Evolutionary conservation across 2,113 vertebrate genomes (phyloP), one percentile per base, ranked within the genome.

Genomic region (Atherinomorus stipes): DNA sequence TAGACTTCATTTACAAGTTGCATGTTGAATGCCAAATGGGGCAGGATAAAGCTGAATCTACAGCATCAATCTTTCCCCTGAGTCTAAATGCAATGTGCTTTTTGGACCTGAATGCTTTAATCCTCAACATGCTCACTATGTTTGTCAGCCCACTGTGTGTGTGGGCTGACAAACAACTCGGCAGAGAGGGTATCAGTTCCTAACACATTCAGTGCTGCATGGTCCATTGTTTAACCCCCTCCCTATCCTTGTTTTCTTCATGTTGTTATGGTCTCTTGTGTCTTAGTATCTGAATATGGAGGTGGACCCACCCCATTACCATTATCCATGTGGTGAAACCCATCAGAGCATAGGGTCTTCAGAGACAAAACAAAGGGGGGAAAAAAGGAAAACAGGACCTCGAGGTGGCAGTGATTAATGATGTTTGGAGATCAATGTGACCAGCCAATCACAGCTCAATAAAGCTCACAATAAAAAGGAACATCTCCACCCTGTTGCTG

Each of bases 401-500:
- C 64, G 78, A 84, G 84, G 83, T 60, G 59, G 76, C 79, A 62
- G 64, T 90, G 88, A 93, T 88, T 78, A 85, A 93, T 92, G 87
- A 84, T 75, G 72, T 52, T 59, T 61, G 78, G 67, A 67, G 89
- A 83, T 90, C 84, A 91, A 73, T 69, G 81, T 90, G 84, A 86
- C 68, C 70, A 84, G 81, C 88, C 89, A 89, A 85, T 92, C 87
- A 84, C 78, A 82, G 83, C 89, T 93, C 88, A 89, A 89, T 91
- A 90, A 89, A 67, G 64, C 50, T 60, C 21, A 83, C 71, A n/a
- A 42, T 61, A 57, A 87, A 71, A 57, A 84, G 53, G 16, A 76
- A 70, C 11, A 49, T 64, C 42, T 50, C 42, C 47, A 45, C 60
- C 68, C 68, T 28, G 31, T 62, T 74, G 54, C 19, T 51, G 11